These are phyloP conservation scores for Tetranychus truncatus DNA, from an alignment of 2,888 invertebrate genomes.

Conservation along the genomic window DNA sequence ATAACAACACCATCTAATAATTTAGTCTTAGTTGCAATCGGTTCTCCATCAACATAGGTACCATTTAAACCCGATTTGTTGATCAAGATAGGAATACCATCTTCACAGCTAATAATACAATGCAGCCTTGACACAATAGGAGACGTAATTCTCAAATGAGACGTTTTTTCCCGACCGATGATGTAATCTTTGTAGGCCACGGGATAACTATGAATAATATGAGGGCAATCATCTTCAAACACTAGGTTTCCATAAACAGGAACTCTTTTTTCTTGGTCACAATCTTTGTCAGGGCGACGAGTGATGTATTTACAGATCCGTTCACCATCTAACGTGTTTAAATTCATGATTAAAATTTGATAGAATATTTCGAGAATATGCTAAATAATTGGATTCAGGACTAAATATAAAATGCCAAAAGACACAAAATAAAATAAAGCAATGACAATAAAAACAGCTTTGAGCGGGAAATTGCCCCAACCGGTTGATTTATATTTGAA, in stretches of 20 bases:
- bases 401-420: too few relatives aligned
- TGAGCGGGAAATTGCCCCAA: too few relatives aligned
- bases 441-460: too few relatives aligned
- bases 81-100: background rate
- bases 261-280: background rate
- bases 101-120: background rate
- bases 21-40: background rate
- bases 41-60: background rate
- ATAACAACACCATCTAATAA: background rate
- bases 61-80: background rate
- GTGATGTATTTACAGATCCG: background rate
- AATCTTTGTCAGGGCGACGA: background rate
- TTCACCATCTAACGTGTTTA: background rate
- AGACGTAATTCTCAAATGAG: background rate
- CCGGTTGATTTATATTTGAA: too few relatives aligned
- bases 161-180: background rate
- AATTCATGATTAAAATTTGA: background rate
- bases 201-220: background rate
- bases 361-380: too few relatives aligned
- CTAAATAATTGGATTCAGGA: too few relatives aligned
- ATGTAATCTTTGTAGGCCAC: background rate
- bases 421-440: too few relatives aligned
- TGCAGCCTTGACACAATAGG: background rate
- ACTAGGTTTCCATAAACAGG: background rate
- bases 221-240: background rate